phyloP scores from a whole-genome alignment of 2,797 vertebrate species.

The Onychomys arenicola region DNA sequence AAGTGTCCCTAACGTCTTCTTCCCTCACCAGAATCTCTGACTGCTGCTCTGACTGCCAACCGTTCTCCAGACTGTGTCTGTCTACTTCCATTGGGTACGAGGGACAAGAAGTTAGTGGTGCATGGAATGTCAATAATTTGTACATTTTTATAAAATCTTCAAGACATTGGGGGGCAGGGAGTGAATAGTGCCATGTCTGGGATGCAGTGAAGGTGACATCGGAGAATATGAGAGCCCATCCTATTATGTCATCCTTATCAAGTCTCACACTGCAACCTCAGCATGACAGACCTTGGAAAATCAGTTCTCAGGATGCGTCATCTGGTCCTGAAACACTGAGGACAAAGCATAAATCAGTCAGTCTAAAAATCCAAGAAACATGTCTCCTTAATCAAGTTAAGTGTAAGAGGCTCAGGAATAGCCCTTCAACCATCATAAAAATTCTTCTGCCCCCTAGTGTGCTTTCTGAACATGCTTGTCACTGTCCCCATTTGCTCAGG shows the following conservation, averaged over 20 bases:
- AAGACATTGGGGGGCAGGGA: not conserved
- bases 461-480: not conserved
- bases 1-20: not conserved
- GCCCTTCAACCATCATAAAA: not conserved
- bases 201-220: not conserved
- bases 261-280: not conserved
- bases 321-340: not conserved
- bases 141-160: conserved; percentile 55
- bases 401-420: not conserved
- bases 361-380: not conserved
- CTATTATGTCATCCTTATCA: conserved; percentile 50
- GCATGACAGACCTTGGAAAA: not conserved
- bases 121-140: conserved; percentile 52
- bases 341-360: conserved; percentile 32
- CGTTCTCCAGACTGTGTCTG: conserved; percentile 25
- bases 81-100: not conserved
- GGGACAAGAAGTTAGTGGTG: conserved; percentile 38
- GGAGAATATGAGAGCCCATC: not conserved
- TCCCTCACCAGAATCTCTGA: not conserved
- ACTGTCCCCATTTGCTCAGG: not conserved
- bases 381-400: conserved; percentile 24
- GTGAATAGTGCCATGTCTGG: not conserved
- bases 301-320: not conserved
- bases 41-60: not conserved
- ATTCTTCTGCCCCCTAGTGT: not conserved